Conservation (phyloP, 2,797 vertebrate species). For the Discoglossus pictus region DNA sequence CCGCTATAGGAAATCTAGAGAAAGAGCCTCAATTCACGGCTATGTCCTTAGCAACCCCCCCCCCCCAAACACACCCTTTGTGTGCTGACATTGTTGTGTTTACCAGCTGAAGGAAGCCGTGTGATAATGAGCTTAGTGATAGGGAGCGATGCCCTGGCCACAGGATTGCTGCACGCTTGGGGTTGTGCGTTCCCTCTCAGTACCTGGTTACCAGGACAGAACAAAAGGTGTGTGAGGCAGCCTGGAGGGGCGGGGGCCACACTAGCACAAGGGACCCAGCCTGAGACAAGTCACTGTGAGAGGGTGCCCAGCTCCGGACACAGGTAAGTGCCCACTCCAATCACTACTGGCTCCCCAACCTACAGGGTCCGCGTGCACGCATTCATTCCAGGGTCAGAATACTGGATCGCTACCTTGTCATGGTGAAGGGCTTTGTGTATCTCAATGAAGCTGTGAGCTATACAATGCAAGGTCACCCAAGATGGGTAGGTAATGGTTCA, state of each 20-base stretch:
- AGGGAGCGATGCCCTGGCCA: not conserved
- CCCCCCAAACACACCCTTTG: not conserved
- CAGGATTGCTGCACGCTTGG: not conserved
- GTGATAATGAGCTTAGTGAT: slow-evolving; percentile 45
- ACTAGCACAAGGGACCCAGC: not conserved
- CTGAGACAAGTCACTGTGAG: not conserved
- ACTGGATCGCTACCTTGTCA: not conserved
- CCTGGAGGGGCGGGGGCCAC: slow-evolving; percentile 3
- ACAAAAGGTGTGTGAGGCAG: slow-evolving; percentile 15
- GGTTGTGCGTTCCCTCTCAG: not conserved
- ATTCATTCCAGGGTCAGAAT: not conserved
- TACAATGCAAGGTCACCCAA: no score
- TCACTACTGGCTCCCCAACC: not conserved
- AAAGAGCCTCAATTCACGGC: not conserved
- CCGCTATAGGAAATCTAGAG: no score
- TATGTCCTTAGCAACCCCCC: slow-evolving; percentile 27
- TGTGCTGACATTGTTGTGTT: slow-evolving; percentile 19
- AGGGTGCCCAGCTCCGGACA: not conserved
- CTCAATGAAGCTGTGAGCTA: no score
- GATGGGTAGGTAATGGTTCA: no score
- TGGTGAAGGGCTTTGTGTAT: no score
- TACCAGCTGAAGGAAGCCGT: not conserved
- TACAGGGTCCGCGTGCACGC: no score
- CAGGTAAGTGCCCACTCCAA: not conserved
- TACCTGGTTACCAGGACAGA: slow-evolving; percentile 23